Conservation (phyloP, 2,797 vertebrate species). For the Chiroxiphia lanceolata region DNA sequence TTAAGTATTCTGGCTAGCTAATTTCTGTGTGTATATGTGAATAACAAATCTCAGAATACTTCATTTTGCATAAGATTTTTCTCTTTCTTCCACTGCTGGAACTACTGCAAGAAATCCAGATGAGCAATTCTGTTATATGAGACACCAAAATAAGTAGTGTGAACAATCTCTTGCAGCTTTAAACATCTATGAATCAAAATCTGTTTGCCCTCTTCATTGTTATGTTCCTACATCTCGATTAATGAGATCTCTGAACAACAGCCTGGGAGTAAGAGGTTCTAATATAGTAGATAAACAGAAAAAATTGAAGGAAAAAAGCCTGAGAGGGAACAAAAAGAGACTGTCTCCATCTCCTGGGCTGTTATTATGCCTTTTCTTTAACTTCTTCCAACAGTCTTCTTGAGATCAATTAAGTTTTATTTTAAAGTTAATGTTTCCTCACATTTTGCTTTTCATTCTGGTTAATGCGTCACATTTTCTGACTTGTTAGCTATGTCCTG, state of each 20-base stretch:
- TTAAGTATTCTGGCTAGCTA: not conserved
- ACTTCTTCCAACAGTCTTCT: not conserved
- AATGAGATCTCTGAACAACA: conserved; percentile 24
- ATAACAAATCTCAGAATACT: not conserved
- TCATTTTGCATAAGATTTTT: not conserved
- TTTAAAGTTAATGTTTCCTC: not conserved
- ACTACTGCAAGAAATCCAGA: conserved; percentile 3
- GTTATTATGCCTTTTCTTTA: not conserved
- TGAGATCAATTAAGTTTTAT: not conserved
- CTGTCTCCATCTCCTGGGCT: not conserved
- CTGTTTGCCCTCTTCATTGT: conserved; percentile 31
- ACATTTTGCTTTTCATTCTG: not conserved
- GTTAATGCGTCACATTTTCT: not conserved
- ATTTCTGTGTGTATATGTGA: not conserved
- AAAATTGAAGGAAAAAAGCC: not conserved
- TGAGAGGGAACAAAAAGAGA: not conserved
- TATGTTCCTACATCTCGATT: not conserved
- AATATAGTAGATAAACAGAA: not conserved
- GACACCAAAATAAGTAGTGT: conserved; percentile 36
- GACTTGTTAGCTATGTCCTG: not conserved
- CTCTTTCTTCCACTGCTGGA: not conserved
- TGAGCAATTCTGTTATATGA: not conserved
- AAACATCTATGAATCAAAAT: conserved; percentile 43
- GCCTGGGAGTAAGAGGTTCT: conserved; percentile 7
- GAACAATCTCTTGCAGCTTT: conserved; percentile 40